Evolutionary conservation across 2,888 invertebrate genomes (phyloP), one percentile per base, ranked within the genome.

Genomic region (Drosophila eohydei): DNA sequence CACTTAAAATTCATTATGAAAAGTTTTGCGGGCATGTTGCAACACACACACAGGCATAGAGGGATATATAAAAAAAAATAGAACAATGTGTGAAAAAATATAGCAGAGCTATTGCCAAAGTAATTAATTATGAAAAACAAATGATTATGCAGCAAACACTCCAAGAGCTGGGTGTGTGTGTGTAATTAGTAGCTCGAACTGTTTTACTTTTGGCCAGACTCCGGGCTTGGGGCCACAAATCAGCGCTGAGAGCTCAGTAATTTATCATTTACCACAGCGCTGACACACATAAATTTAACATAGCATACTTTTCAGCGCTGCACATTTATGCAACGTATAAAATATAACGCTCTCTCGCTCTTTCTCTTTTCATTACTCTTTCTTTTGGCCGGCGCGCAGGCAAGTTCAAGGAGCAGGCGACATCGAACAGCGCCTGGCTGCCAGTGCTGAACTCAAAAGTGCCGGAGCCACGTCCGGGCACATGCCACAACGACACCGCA

Each of bases 401-500:
- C 74, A 92, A 93, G 91, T 99, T 99, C 94, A 98, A 99, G 93
- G 99, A 98, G 91, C 99, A 99, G 92, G 97, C 97, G 2, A 96
- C 97, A 1, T 97, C 97, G 48, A 96, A 96, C 80, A 97, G 97
- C 8, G 98, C 98, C 28, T 99, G 99, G 99, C 94, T 98, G 79
- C 98, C 99, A 0, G 98, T 99, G 40, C 94, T 98, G 71, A 97
- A 96, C 88, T 96, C 96, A 83, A 96, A 96, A 92, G 98, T 98
- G 41, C 98, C 98, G 3, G 97, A 97, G 87, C 98, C 98, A 7
- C 94, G 98, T 78, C 98, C 98, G 0, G 98, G 98, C 65, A 97
- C 97, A 76, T 98, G 98, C 93, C 97, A 97, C 66, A 97, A 98
- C 90, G 98, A 98, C 91, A 98, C 98, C 0, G 96, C 97, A 78